Evolutionary conservation across 2,797 vertebrate genomes (phyloP), one percentile per base, ranked within the genome.

Genomic region (Parauchenoglanis ngamensis): DNA sequence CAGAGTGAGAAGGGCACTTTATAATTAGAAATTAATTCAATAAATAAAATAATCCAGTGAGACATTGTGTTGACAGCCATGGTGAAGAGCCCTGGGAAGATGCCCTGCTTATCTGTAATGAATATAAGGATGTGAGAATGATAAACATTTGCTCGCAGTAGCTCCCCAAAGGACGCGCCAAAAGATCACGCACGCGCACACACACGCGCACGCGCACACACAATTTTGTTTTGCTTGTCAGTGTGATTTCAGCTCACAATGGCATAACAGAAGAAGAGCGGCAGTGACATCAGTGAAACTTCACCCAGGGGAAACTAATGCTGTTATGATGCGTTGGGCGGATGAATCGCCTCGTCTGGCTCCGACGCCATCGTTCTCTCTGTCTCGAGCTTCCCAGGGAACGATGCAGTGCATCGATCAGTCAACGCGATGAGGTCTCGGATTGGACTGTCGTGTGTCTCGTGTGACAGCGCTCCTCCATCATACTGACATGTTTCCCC

Each of bases 131-230:
- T 52, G 56, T 25, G 28, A 76, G 72, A 52, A 65, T 4, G 13
- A 49, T 61, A 65, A 67, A 87, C 21, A 75, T 87, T 73, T 70
- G 56, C 52, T 65, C 10, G 19, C 76, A 75, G 57, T 25, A 4
- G 7, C 46, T 63, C 46, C 86, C 80, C 46, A 76, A 52, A 83
- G 79, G 70, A 75, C 44, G 72, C 10, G 25, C 4, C 86, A 87
- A 90, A 80, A 59, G 56, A 87, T 90, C 91, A 87, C 89, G 90
- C 89, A 89, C 70, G 85, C 91, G 89, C 88, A 85, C 83, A 88
- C 79, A 91, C 87, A 88, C 61, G 87, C 88, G 86, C 83, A 88
- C 85, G 87, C 59, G 89, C 88, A 91, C 81, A 90, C 86, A 86
- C 77, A 89, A 13, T 72, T 61, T 17, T 54, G 67, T 63, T 87